Evolutionary conservation across 2,888 invertebrate species (phyloP).

Genomic region (Amiota minor): DNA sequence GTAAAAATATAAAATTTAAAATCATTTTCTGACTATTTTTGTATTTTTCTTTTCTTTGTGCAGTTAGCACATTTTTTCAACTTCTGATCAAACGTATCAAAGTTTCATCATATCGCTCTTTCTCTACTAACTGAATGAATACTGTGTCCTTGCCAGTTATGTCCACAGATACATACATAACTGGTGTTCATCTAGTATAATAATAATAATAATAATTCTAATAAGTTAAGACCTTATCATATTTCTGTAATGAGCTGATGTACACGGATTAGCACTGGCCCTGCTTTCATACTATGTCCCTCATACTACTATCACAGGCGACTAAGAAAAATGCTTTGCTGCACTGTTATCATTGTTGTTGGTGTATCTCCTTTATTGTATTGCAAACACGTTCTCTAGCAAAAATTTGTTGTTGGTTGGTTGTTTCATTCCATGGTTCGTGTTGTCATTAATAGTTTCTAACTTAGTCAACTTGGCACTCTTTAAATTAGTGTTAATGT

Average conservation of each 20-base stretch:
- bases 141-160: too few species aligned
- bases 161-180: neutral
- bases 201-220: slow-evolving; percentile 32
- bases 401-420: neutral
- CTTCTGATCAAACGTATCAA: too few species aligned
- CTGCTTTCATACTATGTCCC: neutral
- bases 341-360: slow-evolving; percentile 14
- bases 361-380: neutral
- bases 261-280: slow-evolving; percentile 50
- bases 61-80: too few species aligned
- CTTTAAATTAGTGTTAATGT: slow-evolving; percentile 49
- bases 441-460: slow-evolving; percentile 49
- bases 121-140: neutral
- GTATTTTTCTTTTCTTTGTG: too few species aligned
- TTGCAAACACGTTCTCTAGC: slow-evolving; percentile 12
- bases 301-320: neutral
- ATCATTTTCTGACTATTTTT: too few species aligned
- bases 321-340: slow-evolving; percentile 18
- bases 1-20: too few species aligned
- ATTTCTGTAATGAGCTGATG: slow-evolving; percentile 55
- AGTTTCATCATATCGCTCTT: neutral
- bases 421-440: slow-evolving; percentile 24
- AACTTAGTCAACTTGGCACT: slow-evolving; percentile 35
- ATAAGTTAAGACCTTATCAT: slow-evolving; percentile 48
- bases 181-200: slow-evolving; percentile 15